Percentiles rank a stretch among this genome's conserved stretches.
These are phyloP conservation scores for Troglohyphantes excavatus DNA, from an alignment of 2,888 invertebrate genomes.

Conservation along the genomic window DNA sequence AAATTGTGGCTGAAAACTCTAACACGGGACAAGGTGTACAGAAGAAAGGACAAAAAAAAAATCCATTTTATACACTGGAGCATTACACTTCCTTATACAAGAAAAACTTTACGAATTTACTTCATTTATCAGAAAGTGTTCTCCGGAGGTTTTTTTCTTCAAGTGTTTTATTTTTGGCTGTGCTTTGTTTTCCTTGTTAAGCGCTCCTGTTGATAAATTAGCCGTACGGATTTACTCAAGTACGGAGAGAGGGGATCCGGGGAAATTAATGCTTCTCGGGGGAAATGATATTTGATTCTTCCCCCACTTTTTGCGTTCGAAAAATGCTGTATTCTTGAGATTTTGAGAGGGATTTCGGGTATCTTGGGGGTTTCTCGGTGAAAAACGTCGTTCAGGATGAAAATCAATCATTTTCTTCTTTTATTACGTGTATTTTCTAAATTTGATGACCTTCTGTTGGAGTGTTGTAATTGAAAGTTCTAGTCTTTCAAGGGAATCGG, in stretches of 20 bases:
- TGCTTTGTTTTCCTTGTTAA: not conserved
- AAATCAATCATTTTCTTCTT: not conserved
- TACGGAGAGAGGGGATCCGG: not conserved
- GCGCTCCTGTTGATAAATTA: not conserved
- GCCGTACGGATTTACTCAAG: not conserved
- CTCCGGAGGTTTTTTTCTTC: not conserved
- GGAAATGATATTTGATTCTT: conserved; percentile 8
- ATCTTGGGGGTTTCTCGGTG: not conserved
- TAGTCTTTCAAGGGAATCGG: not conserved
- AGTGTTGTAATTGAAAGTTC: not conserved
- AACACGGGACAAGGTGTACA: conserved; percentile 2
- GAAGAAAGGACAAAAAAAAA: conserved; percentile 9
- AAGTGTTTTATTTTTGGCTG: not conserved
- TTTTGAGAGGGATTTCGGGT: too few relatives aligned
- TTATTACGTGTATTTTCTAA: not conserved
- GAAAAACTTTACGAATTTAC: conserved; percentile 23
- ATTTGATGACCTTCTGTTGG: not conserved
- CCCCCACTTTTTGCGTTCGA: not conserved
- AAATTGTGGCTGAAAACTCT: conserved; percentile 33
- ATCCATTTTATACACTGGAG: conserved; percentile 35
- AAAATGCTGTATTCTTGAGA: not conserved
- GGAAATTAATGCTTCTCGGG: conserved; percentile 1
- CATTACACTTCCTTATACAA: conserved; percentile 2
- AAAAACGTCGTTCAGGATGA: not conserved
- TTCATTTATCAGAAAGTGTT: conserved; percentile 41